phyloP scores from a whole-genome alignment of 2,797 vertebrate species.

The Falco berigora region DNA sequence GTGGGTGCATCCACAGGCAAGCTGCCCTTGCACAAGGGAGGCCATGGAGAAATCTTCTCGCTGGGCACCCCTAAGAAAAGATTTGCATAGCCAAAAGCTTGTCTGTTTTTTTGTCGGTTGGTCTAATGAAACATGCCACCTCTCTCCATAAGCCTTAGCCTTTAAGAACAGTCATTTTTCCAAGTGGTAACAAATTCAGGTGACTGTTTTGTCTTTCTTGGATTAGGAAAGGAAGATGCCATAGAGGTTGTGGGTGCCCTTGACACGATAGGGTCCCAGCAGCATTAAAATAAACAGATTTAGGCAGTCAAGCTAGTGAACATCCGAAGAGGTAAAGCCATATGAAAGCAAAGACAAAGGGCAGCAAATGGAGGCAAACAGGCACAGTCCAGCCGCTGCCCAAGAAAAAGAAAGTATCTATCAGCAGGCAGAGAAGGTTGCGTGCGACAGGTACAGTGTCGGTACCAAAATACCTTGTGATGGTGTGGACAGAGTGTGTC shows the following conservation, averaged over 20 bases:
- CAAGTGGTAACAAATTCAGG: background rate
- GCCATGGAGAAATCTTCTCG: background rate
- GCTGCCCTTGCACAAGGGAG: background rate
- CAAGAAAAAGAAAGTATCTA: background rate
- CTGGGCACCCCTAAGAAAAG: background rate
- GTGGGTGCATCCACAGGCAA: accelerated
- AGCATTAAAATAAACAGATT: background rate
- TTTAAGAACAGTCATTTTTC: background rate
- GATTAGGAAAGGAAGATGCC: background rate
- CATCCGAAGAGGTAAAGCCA: background rate
- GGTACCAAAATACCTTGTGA: background rate
- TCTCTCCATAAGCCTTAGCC: background rate
- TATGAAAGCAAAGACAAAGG: background rate
- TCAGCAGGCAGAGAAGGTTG: background rate
- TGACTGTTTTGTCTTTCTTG: background rate
- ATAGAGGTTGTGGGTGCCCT: background rate
- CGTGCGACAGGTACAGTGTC: background rate
- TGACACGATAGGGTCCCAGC: background rate
- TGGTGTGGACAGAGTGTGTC: background rate
- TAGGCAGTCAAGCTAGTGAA: background rate
- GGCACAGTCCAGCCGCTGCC: background rate
- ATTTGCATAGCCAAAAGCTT: background rate
- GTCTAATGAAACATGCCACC: background rate
- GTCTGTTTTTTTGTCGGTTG: background rate
- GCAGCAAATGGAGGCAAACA: background rate